Base-by-base conservation (phyloP, 1,140 invertebrate genomes). In the Ceratosolen solmsi region DNA sequence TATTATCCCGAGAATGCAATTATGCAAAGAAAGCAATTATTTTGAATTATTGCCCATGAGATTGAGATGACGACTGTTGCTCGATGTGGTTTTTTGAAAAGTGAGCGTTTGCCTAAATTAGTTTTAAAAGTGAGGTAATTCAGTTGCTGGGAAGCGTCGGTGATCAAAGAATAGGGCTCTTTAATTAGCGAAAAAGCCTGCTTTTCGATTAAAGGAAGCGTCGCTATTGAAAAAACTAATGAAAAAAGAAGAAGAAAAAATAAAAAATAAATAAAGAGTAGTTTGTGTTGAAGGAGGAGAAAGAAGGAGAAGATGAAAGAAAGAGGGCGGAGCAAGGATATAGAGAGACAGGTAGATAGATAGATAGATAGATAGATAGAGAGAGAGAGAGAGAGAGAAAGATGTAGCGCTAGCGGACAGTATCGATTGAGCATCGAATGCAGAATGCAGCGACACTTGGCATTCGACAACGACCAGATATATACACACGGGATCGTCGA, bases 341-440 rank as follows among this genome's bases (percentile, higher is more conserved):
- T n/a, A n/a, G n/a, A 74, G 30, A 71, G 4, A 71, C 30, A 72
- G 51, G 51, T 54, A n/a, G n/a, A n/a, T n/a, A n/a, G n/a, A n/a
- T n/a, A n/a, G n/a, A n/a, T n/a, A n/a, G n/a, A n/a, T n/a, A n/a
- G n/a, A n/a, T n/a, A 15, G 11, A 20, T 9, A 30, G 7, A 76
- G 80, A n/a, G n/a, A n/a, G n/a, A n/a, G n/a, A n/a, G n/a, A 46
- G 41, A 8, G n/a, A 5, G 41, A 46, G 41, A 8, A 46, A 15
- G 11, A 20, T 9, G 36, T 11, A 76, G 80, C 22, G 38, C 38
- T 36, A 30, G 30, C 73, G 73, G 54, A 56, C 13, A 38, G 49
- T 79, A 79, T 79, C 77, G 77, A 79, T 79, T 79, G 33, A 71
- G 46, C 75, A 63, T 73, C 33, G 70, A 78, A 82, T 82, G 75